Evolutionary conservation across 2,797 vertebrate genomes (phyloP).

Genomic region (Thripadectes ignobilis): DNA sequence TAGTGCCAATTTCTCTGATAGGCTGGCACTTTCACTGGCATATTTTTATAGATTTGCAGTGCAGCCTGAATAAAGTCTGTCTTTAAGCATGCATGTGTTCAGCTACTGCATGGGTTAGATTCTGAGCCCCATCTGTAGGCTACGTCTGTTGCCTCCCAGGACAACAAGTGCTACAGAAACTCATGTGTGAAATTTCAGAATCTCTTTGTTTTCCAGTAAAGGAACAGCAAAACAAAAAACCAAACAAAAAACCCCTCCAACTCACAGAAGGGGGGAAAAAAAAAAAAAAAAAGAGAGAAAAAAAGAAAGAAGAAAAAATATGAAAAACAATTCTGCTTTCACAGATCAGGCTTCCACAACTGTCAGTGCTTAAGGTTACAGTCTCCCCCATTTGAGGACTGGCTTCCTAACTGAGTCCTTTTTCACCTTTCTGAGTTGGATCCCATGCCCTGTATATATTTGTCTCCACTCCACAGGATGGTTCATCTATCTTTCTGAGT

Average conservation of each 20-base stretch:
- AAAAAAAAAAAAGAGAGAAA: not conserved
- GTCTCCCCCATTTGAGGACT: not conserved
- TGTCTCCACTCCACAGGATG: not conserved
- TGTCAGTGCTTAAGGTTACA: not conserved
- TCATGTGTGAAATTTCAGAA: not conserved
- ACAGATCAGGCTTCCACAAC: not conserved
- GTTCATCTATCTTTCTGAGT: not conserved
- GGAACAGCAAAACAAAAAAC: not conserved
- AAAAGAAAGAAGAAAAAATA: not conserved
- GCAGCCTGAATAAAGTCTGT: not conserved
- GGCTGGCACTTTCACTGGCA: constrained; percentile 26
- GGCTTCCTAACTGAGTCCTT: not conserved
- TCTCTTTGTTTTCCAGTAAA: not conserved
- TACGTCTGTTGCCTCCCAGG: not conserved
- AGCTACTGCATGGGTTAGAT: not conserved
- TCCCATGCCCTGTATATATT: not conserved
- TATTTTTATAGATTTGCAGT: constrained; percentile 45
- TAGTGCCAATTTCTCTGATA: constrained; percentile 39
- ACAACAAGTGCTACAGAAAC: not conserved
- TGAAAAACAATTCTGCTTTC: not conserved
- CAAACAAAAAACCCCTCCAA: not conserved
- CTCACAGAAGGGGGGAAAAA: not conserved
- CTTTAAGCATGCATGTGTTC: not conserved
- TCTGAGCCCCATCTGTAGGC: not conserved
- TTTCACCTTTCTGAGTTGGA: not conserved